Conservation (phyloP, 2,888 invertebrate genomes). For the Bibio marci region DNA sequence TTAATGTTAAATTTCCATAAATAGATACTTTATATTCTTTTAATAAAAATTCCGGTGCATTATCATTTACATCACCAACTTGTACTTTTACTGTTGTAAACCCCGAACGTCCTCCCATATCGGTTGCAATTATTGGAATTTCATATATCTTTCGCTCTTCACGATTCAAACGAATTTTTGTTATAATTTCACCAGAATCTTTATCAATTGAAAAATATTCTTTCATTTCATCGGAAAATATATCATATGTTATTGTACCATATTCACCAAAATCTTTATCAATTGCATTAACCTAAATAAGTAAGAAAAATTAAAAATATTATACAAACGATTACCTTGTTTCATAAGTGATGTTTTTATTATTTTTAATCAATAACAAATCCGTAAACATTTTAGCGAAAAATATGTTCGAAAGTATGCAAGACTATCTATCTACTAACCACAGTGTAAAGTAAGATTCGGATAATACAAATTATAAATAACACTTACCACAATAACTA, state of each 20-base stretch:
- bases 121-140: constrained; percentile 64
- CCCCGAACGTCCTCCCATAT: constrained; percentile 62
- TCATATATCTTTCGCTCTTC: constrained; percentile 50
- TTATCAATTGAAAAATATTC: constrained; percentile 59
- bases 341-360: too few species aligned
- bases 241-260: constrained; percentile 56
- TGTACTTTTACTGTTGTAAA: constrained; percentile 61
- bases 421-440: too few species aligned
- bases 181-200: constrained; percentile 49
- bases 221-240: constrained; percentile 53
- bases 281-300: constrained; percentile 46
- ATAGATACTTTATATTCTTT: constrained; percentile 63
- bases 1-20: constrained; percentile 37
- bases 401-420: too few species aligned
- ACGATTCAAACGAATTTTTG: constrained; percentile 53
- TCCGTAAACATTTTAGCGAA: too few species aligned
- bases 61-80: constrained; percentile 71
- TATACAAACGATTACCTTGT: too few species aligned
- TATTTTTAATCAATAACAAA: too few species aligned
- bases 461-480: too few species aligned
- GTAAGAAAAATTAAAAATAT: constrained; percentile 1
- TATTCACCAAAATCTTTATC: constrained; percentile 72
- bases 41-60: constrained; percentile 57
- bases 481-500: constrained; percentile 46
- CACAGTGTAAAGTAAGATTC: too few species aligned